Percentiles rank a stretch among this genome's conserved stretches.
Evolutionary conservation across 2,888 invertebrate species (phyloP).

Genomic region (Phalera bucephala): DNA sequence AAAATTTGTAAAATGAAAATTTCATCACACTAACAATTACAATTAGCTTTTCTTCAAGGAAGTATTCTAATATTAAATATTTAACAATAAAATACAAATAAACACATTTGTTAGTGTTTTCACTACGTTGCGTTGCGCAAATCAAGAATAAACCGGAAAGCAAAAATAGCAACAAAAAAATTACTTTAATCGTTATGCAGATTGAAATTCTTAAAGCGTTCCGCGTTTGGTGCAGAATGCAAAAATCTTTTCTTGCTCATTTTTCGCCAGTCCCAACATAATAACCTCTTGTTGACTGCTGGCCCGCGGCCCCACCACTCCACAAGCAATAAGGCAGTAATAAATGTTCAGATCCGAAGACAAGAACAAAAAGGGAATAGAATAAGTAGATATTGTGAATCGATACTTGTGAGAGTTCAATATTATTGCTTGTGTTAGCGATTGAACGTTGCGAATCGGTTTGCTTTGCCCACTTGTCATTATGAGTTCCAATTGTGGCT

Average conservation of each 20-base stretch:
- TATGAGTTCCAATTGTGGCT: slow-evolving; percentile 42
- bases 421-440: slow-evolving; percentile 57
- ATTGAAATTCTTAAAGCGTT: slow-evolving; percentile 42
- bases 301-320: slow-evolving; percentile 68
- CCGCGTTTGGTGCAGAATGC: slow-evolving; percentile 55
- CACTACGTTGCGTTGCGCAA: too few species aligned
- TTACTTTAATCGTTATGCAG: slow-evolving; percentile 36
- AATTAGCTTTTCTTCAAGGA: too few species aligned
- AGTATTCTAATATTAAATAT: too few species aligned
- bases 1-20: too few species aligned
- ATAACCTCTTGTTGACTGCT: slow-evolving; percentile 77
- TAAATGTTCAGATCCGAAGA: slow-evolving; percentile 78
- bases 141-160: too few species aligned
- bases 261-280: slow-evolving; percentile 77
- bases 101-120: too few species aligned
- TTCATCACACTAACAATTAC: too few species aligned
- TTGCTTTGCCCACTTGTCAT: slow-evolving; percentile 45
- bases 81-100: too few species aligned
- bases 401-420: slow-evolving; percentile 64
- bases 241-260: slow-evolving; percentile 69
- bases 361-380: slow-evolving; percentile 70
- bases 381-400: slow-evolving; percentile 77
- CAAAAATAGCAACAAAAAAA: too few species aligned
- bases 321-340: slow-evolving; percentile 80
- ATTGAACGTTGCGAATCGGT: slow-evolving; percentile 40